Evolutionary conservation across 2,888 invertebrate genomes (phyloP).

Genomic region (Clitarchus hookeri): DNA sequence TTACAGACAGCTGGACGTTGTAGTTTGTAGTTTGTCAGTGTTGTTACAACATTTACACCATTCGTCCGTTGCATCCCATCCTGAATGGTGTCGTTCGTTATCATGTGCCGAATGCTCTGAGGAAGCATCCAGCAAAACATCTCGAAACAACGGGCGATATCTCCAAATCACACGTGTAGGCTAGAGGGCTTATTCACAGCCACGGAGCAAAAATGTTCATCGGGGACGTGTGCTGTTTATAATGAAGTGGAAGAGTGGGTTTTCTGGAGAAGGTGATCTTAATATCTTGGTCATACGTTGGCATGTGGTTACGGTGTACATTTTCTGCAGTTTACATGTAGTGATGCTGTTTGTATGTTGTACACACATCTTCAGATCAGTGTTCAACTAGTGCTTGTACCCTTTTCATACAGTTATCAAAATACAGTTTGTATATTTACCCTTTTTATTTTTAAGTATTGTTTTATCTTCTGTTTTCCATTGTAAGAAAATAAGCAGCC

Average conservation of each 20-base stretch:
- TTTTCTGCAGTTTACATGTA: not conserved
- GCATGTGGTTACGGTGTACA: not conserved
- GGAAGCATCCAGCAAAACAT: not conserved
- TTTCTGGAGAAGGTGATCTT: not conserved
- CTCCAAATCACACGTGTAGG: not conserved
- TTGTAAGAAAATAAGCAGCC: too few species aligned
- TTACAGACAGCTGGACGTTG: not conserved
- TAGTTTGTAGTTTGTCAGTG: not conserved
- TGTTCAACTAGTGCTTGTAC: too few species aligned
- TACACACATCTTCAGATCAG: too few species aligned
- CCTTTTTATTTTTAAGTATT: too few species aligned
- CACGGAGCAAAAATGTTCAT: not conserved
- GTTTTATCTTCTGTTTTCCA: too few species aligned
- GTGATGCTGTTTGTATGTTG: too few species aligned
- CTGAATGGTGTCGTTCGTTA: not conserved
- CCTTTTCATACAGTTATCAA: too few species aligned
- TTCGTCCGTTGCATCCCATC: not conserved
- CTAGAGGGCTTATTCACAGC: not conserved
- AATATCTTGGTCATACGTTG: not conserved
- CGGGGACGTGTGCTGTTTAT: not conserved
- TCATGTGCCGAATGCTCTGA: not conserved
- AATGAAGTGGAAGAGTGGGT: not conserved
- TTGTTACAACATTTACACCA: not conserved
- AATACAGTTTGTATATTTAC: too few species aligned
- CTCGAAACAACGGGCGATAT: not conserved